Evolutionary conservation across 2,888 invertebrate species (phyloP).

Genomic region (Heteromyza rotundicornis): DNA sequence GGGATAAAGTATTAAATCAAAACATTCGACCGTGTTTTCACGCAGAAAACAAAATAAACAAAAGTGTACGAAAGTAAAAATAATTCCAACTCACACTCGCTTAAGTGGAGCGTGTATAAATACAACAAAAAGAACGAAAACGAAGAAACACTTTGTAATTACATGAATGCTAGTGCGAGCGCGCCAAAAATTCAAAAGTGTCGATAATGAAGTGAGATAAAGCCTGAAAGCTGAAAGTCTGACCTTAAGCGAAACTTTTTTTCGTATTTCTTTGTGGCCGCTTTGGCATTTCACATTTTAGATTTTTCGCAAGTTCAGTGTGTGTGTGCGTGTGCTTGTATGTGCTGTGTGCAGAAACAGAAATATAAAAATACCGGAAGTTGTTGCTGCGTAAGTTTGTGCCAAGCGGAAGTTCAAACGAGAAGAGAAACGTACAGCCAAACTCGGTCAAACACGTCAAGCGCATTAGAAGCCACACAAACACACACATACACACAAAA

Average conservation of each 20-base stretch:
- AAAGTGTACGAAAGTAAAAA: too few species aligned
- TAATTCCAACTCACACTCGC: too few species aligned
- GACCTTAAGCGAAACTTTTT: background rate
- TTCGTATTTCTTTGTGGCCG: too few species aligned
- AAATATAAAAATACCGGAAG: background rate
- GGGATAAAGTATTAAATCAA: background rate
- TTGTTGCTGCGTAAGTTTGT: background rate
- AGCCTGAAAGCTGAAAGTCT: background rate
- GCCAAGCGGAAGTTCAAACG: background rate
- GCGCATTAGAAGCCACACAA: conserved; percentile 11
- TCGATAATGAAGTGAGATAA: conserved; percentile 7
- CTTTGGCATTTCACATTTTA: too few species aligned
- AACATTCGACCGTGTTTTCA: background rate
- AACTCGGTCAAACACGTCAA: conserved; percentile 10
- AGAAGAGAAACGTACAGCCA: background rate
- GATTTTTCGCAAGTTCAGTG: too few species aligned
- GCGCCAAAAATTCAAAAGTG: background rate
- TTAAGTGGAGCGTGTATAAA: too few species aligned
- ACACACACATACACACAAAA: background rate
- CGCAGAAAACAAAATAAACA: background rate
- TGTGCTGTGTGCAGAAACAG: background rate
- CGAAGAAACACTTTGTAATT: background rate
- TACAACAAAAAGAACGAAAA: background rate
- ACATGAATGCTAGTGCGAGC: too few species aligned
- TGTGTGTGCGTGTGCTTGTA: background rate